Evolutionary conservation across 2,113 vertebrate species (phyloP).

Genomic region (Zosterops pallidus): DNA sequence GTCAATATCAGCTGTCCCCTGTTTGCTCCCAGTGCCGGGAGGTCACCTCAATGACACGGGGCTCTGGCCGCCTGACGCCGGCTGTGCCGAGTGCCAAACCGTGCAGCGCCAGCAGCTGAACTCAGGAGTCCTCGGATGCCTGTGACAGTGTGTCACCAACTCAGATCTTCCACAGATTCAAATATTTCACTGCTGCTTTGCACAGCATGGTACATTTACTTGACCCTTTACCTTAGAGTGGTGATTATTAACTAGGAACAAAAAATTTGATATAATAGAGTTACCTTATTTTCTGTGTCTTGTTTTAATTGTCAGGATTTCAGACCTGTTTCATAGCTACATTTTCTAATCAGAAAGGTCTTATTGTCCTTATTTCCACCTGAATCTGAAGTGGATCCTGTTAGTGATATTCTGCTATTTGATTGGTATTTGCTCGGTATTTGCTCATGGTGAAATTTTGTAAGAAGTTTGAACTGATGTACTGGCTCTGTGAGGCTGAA

Average conservation of each 20-base stretch:
- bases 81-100: background rate
- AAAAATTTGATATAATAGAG: background rate
- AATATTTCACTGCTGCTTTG: background rate
- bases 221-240: background rate
- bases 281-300: background rate
- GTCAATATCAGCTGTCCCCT: conserved; percentile 7
- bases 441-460: background rate
- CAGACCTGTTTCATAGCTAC: background rate
- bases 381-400: background rate
- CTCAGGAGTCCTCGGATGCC: background rate
- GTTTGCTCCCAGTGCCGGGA: background rate
- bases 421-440: background rate
- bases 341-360: background rate
- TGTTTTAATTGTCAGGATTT: background rate
- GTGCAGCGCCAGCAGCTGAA: background rate
- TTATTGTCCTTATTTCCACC: background rate
- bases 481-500: no score
- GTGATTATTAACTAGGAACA: background rate
- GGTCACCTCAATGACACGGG: conserved; percentile 12
- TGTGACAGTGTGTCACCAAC: background rate
- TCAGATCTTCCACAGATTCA: background rate
- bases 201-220: background rate
- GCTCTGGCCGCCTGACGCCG: background rate
- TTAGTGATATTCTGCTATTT: background rate
- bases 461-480: background rate